Evolutionary conservation across 2,113 vertebrate species (phyloP).

Genomic region (Nymphicus hollandicus): DNA sequence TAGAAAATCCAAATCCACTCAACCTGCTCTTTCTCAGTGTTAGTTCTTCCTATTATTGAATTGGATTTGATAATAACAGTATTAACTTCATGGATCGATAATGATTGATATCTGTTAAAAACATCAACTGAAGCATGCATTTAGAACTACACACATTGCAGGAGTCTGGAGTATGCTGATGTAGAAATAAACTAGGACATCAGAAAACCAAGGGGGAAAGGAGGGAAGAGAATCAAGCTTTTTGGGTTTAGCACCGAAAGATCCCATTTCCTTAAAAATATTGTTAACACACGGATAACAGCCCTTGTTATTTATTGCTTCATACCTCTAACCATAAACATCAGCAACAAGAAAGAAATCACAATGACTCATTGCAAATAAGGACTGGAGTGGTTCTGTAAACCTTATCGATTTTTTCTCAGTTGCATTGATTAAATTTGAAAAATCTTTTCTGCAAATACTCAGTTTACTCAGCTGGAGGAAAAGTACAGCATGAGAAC

Average conservation of each 20-base stretch:
- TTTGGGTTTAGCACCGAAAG: not conserved
- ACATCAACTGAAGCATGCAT: not conserved
- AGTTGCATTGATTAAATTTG: conserved; percentile 22
- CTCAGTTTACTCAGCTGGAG: not conserved
- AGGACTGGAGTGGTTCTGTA: not conserved
- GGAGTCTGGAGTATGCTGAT: not conserved
- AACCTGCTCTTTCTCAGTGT: not conserved
- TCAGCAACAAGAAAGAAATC: not conserved
- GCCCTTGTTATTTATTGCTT: not conserved
- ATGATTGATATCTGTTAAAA: not conserved
- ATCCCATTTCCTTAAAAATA: not conserved
- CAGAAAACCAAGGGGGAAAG: not conserved
- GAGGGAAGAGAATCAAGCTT: not conserved
- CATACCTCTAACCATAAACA: not conserved
- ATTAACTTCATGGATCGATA: not conserved
- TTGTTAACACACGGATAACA: not conserved
- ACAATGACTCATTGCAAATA: not conserved
- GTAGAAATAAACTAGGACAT: not conserved
- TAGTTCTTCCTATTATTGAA: not conserved
- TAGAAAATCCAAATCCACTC: accelerated
- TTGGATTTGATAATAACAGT: not conserved
- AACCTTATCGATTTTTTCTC: not conserved
- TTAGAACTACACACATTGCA: not conserved
- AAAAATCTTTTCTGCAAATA: conserved; percentile 2
- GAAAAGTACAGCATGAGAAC: not conserved